Conservation (phyloP, 2,888 invertebrate genomes). For the Agonopterix heracliana region DNA sequence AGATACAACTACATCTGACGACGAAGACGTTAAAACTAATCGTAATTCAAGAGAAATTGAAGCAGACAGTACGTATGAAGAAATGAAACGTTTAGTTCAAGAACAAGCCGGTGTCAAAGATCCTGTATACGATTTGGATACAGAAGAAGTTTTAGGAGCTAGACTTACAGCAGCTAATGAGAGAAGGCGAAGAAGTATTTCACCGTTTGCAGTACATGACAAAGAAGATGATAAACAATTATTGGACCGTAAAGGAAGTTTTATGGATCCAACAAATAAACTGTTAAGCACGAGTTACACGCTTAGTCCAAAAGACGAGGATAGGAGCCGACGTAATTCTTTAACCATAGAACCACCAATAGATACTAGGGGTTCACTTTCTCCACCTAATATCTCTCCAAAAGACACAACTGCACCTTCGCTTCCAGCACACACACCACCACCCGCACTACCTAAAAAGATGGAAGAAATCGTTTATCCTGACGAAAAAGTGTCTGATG, state of each 20-base stretch:
- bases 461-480: conserved; percentile 50
- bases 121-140: conserved; percentile 64
- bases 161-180: conserved; percentile 60
- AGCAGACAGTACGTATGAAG: conserved; percentile 66
- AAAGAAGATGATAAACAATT: conserved; percentile 52
- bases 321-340: conserved; percentile 45
- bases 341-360: conserved; percentile 44
- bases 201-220: conserved; percentile 66
- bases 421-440: conserved; percentile 15
- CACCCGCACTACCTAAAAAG: conserved; percentile 53
- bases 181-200: conserved; percentile 68
- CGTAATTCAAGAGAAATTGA: conserved; percentile 61
- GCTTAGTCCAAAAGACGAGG: conserved; percentile 60
- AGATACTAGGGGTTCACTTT: conserved; percentile 36
- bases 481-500: conserved; percentile 23
- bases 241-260: conserved; percentile 65
- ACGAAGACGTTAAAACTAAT: conserved; percentile 51
- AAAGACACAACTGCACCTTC: conserved; percentile 46
- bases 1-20: conserved; percentile 79
- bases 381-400: conserved; percentile 48
- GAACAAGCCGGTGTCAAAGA: conserved; percentile 57
- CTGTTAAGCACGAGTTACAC: conserved; percentile 60
- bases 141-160: conserved; percentile 62
- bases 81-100: conserved; percentile 66
- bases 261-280: conserved; percentile 68